These are phyloP conservation scores for Apodemia duryi DNA, from an alignment of 2,888 invertebrate species.

Conservation along the genomic window DNA sequence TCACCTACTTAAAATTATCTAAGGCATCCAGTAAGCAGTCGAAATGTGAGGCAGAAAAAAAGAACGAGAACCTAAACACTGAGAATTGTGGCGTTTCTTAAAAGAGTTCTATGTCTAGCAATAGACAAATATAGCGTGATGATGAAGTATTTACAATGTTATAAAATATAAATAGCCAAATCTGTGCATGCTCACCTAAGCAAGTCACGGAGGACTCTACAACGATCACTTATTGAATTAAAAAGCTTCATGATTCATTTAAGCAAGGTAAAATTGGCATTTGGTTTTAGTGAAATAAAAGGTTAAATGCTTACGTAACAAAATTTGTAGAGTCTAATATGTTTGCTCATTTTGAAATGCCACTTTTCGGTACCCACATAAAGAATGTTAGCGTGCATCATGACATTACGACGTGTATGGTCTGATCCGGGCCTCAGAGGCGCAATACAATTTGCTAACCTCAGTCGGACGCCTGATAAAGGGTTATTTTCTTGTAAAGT, in stretches of 20 bases:
- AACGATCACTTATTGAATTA: not conserved
- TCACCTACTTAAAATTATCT: too few relatives aligned
- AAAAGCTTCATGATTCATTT: not conserved
- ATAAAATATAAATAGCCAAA: too few relatives aligned
- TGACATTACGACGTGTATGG: conserved; percentile 28
- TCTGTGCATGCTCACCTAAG: not conserved
- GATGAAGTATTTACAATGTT: too few relatives aligned
- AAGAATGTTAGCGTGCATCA: conserved; percentile 45
- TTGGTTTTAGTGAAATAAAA: not conserved
- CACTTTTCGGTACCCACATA: conserved; percentile 3
- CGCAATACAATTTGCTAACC: conserved; percentile 15
- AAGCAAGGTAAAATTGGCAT: not conserved
- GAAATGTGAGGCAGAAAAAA: too few relatives aligned
- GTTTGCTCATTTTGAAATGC: conserved; percentile 12
- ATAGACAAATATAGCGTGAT: too few relatives aligned
- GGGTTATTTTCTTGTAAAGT: conserved; percentile 53
- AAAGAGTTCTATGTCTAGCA: too few relatives aligned
- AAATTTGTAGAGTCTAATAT: not conserved
- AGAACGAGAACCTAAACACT: too few relatives aligned
- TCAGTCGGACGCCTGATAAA: conserved; percentile 39
- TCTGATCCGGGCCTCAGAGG: conserved; percentile 6
- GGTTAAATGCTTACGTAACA: not conserved
- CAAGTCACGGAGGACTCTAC: not conserved
- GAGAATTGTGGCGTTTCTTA: too few relatives aligned
- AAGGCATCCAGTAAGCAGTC: too few relatives aligned